Evolutionary conservation across 2,113 vertebrate genomes (phyloP), one percentile per base, ranked within the genome.

Genomic region (Syrrhaptes paradoxus): DNA sequence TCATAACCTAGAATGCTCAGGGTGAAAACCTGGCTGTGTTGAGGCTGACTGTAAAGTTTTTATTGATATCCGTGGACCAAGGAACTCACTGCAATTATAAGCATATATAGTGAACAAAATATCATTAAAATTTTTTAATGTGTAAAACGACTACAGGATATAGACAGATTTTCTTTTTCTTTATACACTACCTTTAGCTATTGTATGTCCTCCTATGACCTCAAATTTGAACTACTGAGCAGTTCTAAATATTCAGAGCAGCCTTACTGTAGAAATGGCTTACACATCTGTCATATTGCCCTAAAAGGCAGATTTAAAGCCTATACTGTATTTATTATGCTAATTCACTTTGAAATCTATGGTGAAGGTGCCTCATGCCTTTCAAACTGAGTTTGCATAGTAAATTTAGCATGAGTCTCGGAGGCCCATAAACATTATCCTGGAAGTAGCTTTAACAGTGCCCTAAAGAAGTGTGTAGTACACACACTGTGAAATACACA

Each of bases 301-400:
- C 74, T 94, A 95, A 96, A 97, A 97, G 85, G 32, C 67, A 93
- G 84, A 90, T 88, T 97, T 97, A 94, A 94, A 97, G 32, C 55
- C 78, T 95, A 70, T 92, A 61, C 89, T 89, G 77, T 94, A 95
- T 97, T 97, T 93, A 94, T 97, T 97, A 97, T 96, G 95, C 72
- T 97, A 98, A 97, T 97, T 97, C 85, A 67, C 29, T 96, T 96
- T 97, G 81, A 97, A 98, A 97, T 96, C 92, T 95, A 61, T 93
- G 77, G 18, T 96, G 95, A 95, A 97, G 92, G 88, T 97, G 85
- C 49, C 70, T 96, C 78, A 95, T 91, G 96, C 86, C 83, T 98
- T 97, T 97, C 97, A 94, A 96, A 97, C 52, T 88, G 93, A 94
- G 93, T 97, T 97, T 98, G 91, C 95, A 93, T 93, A 96, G 95